These are phyloP conservation scores for Ctenoplectra terminalis DNA, from an alignment of 1,140 invertebrate species.

Conservation along the genomic window DNA sequence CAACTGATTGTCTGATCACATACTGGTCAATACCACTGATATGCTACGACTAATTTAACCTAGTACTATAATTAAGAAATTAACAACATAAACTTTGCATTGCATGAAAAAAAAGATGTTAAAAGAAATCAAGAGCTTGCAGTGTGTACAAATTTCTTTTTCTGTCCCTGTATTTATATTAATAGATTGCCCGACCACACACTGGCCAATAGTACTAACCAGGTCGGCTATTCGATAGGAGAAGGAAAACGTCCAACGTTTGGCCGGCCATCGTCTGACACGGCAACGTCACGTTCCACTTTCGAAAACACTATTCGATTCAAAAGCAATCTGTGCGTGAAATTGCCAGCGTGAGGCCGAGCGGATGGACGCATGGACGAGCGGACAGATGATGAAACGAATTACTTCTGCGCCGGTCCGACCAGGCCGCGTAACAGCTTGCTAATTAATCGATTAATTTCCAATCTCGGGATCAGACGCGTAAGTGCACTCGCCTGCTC, in stretches of 20 bases:
- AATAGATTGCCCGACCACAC: too few relatives aligned
- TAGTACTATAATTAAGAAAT: too few relatives aligned
- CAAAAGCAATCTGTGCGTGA: slow-evolving; percentile 64
- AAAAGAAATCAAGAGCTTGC: too few relatives aligned
- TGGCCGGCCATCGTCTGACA: background rate
- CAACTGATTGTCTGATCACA: too few relatives aligned
- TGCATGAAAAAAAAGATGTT: too few relatives aligned
- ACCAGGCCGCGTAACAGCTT: slow-evolving; percentile 47
- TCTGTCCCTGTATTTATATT: too few relatives aligned
- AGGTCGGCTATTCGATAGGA: too few relatives aligned
- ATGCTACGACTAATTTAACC: too few relatives aligned
- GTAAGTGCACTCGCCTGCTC: background rate
- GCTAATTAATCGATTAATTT: slow-evolving; percentile 71
- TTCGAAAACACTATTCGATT: slow-evolving; percentile 51
- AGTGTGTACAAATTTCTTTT: too few relatives aligned
- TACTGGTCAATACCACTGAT: too few relatives aligned
- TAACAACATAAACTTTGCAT: too few relatives aligned
- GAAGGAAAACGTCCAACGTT: background rate
- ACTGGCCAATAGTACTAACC: too few relatives aligned
- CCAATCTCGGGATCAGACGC: slow-evolving; percentile 51
- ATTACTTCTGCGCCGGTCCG: slow-evolving; percentile 43
- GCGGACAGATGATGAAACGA: slow-evolving; percentile 46
- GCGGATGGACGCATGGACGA: slow-evolving; percentile 10
- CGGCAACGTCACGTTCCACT: slow-evolving; percentile 37
- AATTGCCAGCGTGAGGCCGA: slow-evolving; percentile 50